A percentile compares a stretch with the other conserved stretches of the same genome.
Evolutionary conservation across 2,113 vertebrate genomes (phyloP).

Genomic region (Syrmaticus mikado): DNA sequence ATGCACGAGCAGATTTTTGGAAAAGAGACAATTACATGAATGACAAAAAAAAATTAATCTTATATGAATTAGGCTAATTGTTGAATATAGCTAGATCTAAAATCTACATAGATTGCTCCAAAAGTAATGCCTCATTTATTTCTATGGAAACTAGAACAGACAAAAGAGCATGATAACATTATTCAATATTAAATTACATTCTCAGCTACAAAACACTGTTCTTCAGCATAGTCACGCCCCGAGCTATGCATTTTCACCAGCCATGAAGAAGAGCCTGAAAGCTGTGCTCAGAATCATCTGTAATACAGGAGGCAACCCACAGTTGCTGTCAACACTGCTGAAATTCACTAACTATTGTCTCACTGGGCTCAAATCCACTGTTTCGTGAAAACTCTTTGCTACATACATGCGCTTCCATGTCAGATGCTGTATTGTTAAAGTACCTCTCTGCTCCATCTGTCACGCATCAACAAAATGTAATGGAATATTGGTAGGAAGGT

Average conservation of each 20-base stretch:
- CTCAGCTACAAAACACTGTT: neutral
- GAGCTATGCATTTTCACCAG: neutral
- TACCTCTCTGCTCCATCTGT: too few relatives aligned
- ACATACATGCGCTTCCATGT: too few relatives aligned
- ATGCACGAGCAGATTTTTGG: constrained; percentile 16
- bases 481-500: too few relatives aligned
- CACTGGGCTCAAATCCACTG: too few relatives aligned
- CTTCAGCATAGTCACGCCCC: neutral
- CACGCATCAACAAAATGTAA: too few relatives aligned
- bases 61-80: neutral
- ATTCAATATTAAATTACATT: neutral
- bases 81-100: neutral
- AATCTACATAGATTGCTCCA: neutral
- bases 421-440: too few relatives aligned
- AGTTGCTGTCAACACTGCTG: too few relatives aligned
- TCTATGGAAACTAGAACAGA: neutral
- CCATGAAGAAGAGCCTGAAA: too few relatives aligned
- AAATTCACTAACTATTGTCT: too few relatives aligned
- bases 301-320: too few relatives aligned
- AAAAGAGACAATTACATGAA: constrained; percentile 1
- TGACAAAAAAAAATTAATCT: neutral
- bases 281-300: too few relatives aligned
- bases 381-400: too few relatives aligned
- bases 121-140: neutral
- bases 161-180: neutral